phyloP scores from a whole-genome alignment of 2,113 vertebrate species.

The Raja brachyura region DNA sequence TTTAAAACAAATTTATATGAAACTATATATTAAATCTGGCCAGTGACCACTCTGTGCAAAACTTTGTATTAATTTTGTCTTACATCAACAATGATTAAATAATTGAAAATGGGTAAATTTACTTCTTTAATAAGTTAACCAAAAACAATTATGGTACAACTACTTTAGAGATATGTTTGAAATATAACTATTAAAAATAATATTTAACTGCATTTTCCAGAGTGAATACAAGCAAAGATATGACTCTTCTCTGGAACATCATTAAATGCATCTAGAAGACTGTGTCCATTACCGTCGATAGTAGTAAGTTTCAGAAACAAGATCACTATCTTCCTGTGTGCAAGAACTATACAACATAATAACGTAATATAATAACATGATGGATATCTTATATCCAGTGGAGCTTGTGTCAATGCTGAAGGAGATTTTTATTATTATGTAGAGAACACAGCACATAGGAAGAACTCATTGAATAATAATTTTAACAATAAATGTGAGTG shows the following conservation, averaged over 20 bases:
- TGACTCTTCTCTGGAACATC: not conserved
- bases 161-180: not conserved
- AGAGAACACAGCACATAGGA: not conserved
- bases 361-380: not conserved
- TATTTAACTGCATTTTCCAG: not conserved
- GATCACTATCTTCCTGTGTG: not conserved
- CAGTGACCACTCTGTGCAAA: not conserved
- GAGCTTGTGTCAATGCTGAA: not conserved
- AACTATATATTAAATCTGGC: not conserved
- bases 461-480: not conserved
- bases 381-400: not conserved
- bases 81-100: not conserved
- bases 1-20: not conserved
- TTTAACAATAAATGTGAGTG: not conserved
- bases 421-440: not conserved
- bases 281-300: not conserved
- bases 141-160: not conserved
- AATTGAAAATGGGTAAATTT: not conserved
- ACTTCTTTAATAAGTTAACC: not conserved
- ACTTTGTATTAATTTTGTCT: not conserved
- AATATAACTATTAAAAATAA: not conserved
- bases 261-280: not conserved
- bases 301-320: not conserved
- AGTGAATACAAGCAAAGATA: not conserved
- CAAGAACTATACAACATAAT: not conserved